phyloP scores from a whole-genome alignment of 2,888 invertebrate species.

The Branchellion lobata region DNA sequence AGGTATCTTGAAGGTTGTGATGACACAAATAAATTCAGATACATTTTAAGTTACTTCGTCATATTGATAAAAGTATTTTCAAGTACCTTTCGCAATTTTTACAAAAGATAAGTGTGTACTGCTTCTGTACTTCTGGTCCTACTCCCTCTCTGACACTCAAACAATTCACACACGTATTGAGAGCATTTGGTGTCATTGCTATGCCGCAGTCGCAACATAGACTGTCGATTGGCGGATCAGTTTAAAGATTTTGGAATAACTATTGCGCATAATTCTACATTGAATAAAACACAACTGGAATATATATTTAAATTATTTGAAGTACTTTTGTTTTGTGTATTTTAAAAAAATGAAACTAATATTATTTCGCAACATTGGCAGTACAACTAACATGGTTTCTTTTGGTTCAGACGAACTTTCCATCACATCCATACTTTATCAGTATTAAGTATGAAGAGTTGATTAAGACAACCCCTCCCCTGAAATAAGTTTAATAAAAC shows the following conservation, averaged over 20 bases:
- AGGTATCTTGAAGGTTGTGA: slow-evolving; percentile 72
- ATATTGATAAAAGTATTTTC: slow-evolving; percentile 51
- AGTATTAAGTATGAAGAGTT: too few relatives aligned
- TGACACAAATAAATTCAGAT: not conserved
- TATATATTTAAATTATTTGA: too few relatives aligned
- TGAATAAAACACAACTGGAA: too few relatives aligned
- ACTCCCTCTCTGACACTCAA: slow-evolving; percentile 88
- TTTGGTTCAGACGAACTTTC: not conserved
- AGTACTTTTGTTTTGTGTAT: not conserved
- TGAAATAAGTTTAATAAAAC: too few relatives aligned
- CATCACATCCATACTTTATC: not conserved
- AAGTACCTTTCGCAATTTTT: slow-evolving; percentile 89
- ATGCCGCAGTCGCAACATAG: slow-evolving; percentile 89
- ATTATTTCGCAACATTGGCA: too few relatives aligned
- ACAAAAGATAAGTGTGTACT: slow-evolving; percentile 80
- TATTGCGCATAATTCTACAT: too few relatives aligned
- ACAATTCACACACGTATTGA: slow-evolving; percentile 96
- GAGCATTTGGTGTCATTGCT: slow-evolving; percentile 87
- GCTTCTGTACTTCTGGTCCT: slow-evolving; percentile 91
- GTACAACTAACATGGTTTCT: slow-evolving; percentile 1
- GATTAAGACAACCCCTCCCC: too few relatives aligned
- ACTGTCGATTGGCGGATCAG: too few relatives aligned
- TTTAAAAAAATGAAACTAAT: not conserved
- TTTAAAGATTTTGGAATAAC: too few relatives aligned
- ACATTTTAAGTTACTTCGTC: slow-evolving; percentile 11